Evolutionary conservation across 2,797 vertebrate genomes (phyloP).

Genomic region (Hemitrygon akajei): DNA sequence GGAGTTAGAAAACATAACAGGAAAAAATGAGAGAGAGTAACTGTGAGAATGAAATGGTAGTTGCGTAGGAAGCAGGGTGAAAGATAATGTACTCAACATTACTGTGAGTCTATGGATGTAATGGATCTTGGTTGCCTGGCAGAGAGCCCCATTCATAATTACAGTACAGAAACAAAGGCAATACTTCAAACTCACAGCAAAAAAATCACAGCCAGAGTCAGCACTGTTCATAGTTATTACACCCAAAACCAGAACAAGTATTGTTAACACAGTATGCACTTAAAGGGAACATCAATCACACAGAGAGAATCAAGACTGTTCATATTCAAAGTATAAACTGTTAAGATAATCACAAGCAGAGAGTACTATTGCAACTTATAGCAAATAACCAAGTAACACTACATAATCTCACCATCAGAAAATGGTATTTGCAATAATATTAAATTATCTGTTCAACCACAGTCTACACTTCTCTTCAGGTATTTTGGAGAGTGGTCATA

Average conservation of each 20-base stretch:
- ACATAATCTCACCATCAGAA: neutral
- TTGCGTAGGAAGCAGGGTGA: no score
- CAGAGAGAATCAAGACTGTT: neutral
- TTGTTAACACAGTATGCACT: neutral
- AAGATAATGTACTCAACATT: no score
- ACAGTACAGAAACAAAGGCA: neutral
- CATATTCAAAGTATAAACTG: neutral
- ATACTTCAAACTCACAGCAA: neutral
- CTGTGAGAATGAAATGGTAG: no score
- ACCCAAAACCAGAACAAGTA: neutral
- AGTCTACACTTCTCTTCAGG: neutral
- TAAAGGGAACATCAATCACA: neutral
- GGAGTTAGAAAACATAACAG: no score
- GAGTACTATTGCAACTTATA: neutral
- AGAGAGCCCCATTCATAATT: neutral
- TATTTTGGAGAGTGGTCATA: no score
- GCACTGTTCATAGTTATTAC: neutral
- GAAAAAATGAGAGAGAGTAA: no score
- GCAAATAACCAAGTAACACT: neutral
- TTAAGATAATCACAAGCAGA: neutral
- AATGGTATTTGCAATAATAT: neutral
- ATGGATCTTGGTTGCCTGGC: no score
- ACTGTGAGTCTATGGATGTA: no score
- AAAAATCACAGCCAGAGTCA: neutral
- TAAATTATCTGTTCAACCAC: neutral